Evolutionary conservation across 2,113 vertebrate genomes (phyloP).

Genomic region (Nibea coibor): DNA sequence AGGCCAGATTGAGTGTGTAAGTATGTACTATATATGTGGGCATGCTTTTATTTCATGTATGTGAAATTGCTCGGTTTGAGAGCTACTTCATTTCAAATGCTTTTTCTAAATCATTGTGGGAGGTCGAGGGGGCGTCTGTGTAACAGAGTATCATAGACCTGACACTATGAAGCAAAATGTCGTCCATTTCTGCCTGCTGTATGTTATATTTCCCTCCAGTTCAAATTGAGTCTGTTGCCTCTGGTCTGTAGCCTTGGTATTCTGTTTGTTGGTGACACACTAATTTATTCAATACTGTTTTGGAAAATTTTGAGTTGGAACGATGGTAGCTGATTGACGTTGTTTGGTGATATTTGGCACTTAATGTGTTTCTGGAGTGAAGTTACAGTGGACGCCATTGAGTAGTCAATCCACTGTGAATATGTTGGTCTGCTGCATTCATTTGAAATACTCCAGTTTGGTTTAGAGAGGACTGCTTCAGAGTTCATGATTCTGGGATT

Average conservation of each 20-base stretch:
- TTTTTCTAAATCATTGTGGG: neutral
- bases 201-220: neutral
- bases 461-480: constrained; percentile 17
- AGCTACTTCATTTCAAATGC: constrained; percentile 1
- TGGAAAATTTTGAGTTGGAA: constrained; percentile 1
- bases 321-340: constrained; percentile 8
- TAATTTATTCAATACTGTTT: constrained; percentile 8
- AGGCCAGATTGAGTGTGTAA: constrained; percentile 34
- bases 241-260: constrained; percentile 5
- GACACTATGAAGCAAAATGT: constrained; percentile 31
- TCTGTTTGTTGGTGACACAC: neutral
- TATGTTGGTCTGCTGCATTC: constrained; percentile 8
- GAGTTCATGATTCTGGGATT: constrained; percentile 33
- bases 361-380: constrained; percentile 20
- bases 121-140: neutral
- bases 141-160: constrained; percentile 26
- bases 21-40: constrained; percentile 25
- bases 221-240: neutral
- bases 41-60: constrained; percentile 39
- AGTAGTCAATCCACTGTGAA: constrained; percentile 37
- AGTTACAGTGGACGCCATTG: constrained; percentile 3
- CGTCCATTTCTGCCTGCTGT: constrained; percentile 1
- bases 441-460: constrained; percentile 28
- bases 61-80: constrained; percentile 23
- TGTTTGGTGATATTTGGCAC: constrained; percentile 42